Conservation (phyloP, 2,113 vertebrate genomes). For the Xiphorhynchus elegans region DNA sequence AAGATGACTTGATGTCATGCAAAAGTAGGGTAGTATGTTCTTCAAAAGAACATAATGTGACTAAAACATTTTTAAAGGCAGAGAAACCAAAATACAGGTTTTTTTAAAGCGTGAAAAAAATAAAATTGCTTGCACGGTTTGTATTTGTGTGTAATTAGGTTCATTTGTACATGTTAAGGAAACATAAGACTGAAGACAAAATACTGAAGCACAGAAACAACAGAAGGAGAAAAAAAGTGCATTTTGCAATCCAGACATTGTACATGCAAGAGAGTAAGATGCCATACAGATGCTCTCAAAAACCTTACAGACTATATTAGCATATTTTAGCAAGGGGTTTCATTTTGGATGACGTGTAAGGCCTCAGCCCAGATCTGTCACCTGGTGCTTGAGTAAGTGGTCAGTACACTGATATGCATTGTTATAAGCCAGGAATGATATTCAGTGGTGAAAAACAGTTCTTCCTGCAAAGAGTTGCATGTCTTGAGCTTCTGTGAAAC, state of each 20-base stretch:
- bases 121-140: not conserved
- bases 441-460: not conserved
- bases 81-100: not conserved
- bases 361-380: not conserved
- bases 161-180: not conserved
- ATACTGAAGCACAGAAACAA: not conserved
- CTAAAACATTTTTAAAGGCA: not conserved
- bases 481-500: not conserved
- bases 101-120: not conserved
- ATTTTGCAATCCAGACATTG: not conserved
- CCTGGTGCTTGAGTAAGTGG: too few species aligned
- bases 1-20: not conserved
- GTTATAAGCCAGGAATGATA: not conserved
- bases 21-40: not conserved
- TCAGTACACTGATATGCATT: rapidly evolving
- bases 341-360: not conserved
- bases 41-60: not conserved
- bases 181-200: not conserved
- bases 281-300: not conserved
- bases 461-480: not conserved
- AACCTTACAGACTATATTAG: not conserved
- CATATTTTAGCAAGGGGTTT: not conserved
- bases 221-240: not conserved
- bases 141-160: not conserved
- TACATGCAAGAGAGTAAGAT: not conserved